Percentiles rank a stretch among this genome's conserved stretches.
Evolutionary conservation across 2,888 invertebrate genomes (phyloP).

Genomic region (Agrotis puta): DNA sequence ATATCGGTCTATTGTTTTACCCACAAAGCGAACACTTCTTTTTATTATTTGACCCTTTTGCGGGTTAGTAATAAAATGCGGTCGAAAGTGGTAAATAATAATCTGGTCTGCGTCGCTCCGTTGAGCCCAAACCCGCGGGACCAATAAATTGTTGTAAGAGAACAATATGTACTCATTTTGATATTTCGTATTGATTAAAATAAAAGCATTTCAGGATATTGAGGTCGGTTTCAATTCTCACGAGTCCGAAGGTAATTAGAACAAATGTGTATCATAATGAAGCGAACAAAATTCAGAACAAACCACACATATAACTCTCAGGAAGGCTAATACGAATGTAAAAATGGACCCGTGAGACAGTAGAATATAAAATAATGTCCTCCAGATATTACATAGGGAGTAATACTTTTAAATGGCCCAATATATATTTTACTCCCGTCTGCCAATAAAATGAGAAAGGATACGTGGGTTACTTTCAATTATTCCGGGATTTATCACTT

Average conservation of each 20-base stretch:
- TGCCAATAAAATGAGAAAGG: conserved; percentile 59
- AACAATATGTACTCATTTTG: conserved; percentile 70
- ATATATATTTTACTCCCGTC: conserved; percentile 57
- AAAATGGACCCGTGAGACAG: conserved; percentile 51
- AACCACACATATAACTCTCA: conserved; percentile 40
- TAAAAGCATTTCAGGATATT: conserved; percentile 64
- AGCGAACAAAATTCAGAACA: conserved; percentile 57
- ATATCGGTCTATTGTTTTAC: conserved; percentile 73
- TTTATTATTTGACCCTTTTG: conserved; percentile 78
- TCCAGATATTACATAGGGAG: conserved; percentile 42
- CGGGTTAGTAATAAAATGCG: conserved; percentile 75
- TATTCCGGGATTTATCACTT: conserved; percentile 54
- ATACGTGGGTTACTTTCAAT: conserved; percentile 56
- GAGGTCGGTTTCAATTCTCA: conserved; percentile 59
- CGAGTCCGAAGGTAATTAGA: conserved; percentile 61
- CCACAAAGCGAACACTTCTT: conserved; percentile 74
- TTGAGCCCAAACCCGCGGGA: conserved; percentile 66
- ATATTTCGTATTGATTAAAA: conserved; percentile 73
- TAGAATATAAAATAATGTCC: conserved; percentile 60
- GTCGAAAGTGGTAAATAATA: conserved; percentile 79
- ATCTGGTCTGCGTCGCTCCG: conserved; percentile 73
- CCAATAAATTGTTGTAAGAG: conserved; percentile 72
- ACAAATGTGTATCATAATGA: conserved; percentile 61
- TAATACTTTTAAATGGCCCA: conserved; percentile 45
- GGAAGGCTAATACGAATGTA: conserved; percentile 43